Evolutionary conservation across 2,797 vertebrate species (phyloP).

Genomic region (Gymnopithys bicolor): DNA sequence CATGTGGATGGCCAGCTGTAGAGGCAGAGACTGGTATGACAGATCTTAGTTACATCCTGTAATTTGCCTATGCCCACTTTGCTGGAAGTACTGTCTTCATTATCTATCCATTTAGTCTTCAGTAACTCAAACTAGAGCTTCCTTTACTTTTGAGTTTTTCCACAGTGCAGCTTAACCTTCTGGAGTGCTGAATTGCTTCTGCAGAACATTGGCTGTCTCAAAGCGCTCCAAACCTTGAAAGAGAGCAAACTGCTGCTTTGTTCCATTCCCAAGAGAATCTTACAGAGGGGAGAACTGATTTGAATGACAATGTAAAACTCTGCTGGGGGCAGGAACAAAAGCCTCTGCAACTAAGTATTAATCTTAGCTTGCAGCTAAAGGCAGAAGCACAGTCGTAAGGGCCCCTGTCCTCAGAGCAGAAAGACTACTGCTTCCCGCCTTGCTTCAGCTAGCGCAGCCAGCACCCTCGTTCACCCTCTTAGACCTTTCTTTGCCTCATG

Average conservation of each 20-base stretch:
- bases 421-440: neutral
- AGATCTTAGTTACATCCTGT: neutral
- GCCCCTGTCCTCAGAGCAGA: neutral
- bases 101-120: neutral
- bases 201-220: neutral
- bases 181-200: neutral
- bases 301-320: neutral
- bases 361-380: neutral
- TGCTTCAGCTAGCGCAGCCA: neutral
- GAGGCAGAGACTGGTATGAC: neutral
- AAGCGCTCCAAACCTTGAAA: neutral
- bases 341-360: neutral
- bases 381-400: neutral
- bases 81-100: neutral
- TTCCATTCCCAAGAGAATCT: neutral
- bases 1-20: neutral
- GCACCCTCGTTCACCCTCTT: neutral
- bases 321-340: neutral
- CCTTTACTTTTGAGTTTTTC: neutral
- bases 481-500: neutral
- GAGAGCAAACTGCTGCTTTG: neutral
- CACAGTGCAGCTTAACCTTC: neutral
- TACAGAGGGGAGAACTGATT: neutral
- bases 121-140: neutral
- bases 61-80: neutral